Evolutionary conservation across 2,113 vertebrate genomes (phyloP).

Genomic region (Petromus typicus): DNA sequence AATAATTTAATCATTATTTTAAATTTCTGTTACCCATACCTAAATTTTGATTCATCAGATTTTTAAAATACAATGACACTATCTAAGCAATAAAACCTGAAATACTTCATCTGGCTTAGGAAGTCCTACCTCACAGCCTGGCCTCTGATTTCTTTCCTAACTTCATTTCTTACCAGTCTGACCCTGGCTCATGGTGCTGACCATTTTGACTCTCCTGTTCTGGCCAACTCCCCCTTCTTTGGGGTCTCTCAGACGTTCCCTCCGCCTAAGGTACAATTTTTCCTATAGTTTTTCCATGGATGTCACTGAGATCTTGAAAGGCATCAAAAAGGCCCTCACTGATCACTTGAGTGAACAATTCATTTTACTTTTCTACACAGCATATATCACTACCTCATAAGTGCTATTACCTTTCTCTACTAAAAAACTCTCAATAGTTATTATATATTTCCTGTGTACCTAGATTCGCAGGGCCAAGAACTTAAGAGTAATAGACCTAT

Average conservation of each 20-base stretch:
- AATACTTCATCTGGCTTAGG: background rate
- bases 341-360: background rate
- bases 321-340: background rate
- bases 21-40: background rate
- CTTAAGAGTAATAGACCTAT: background rate
- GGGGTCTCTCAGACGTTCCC: background rate
- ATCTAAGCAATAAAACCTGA: background rate
- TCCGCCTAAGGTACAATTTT: background rate
- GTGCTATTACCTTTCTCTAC: background rate
- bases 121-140: background rate
- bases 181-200: background rate
- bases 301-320: background rate
- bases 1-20: constrained; percentile 31
- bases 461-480: background rate
- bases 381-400: background rate
- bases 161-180: background rate
- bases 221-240: background rate
- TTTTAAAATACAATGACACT: constrained; percentile 33
- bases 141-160: background rate
- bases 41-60: background rate
- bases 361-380: background rate
- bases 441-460: background rate
- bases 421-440: background rate
- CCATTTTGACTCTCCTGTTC: background rate
- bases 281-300: background rate